Conservation (phyloP, 2,113 vertebrate genomes). For the Coturnix japonica region DNA sequence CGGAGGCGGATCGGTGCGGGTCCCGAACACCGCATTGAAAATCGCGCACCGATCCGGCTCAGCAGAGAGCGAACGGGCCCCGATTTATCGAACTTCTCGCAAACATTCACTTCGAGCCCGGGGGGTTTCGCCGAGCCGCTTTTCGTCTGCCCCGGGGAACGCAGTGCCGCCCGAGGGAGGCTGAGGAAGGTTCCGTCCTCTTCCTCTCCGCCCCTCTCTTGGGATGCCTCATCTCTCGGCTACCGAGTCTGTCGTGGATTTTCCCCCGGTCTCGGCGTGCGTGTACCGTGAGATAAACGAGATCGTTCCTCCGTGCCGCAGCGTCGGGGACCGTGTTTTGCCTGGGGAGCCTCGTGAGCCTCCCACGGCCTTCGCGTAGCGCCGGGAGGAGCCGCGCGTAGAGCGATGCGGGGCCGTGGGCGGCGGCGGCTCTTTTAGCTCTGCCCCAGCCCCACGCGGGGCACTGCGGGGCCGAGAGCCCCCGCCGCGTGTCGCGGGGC, state of each 20-base stretch:
- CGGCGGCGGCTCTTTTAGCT: no score
- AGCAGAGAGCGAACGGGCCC: background rate
- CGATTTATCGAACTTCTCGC: background rate
- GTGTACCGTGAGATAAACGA: background rate
- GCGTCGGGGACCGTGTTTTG: background rate
- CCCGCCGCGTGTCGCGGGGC: background rate
- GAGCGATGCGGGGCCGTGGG: background rate
- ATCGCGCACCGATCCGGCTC: background rate
- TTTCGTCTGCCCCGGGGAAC: background rate
- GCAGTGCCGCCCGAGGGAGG: background rate
- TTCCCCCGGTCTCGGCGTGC: background rate
- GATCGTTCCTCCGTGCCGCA: background rate
- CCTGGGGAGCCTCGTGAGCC: background rate
- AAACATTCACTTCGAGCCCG: background rate
- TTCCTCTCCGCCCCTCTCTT: background rate
- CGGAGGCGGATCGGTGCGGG: accelerated
- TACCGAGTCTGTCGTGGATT: background rate
- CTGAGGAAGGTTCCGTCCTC: background rate
- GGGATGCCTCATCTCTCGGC: background rate
- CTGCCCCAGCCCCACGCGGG: no score
- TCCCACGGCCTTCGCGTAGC: no score
- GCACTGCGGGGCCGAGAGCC: no score
- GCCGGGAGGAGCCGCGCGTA: background rate
- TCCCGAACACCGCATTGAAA: background rate
- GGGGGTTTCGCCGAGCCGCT: background rate